phyloP scores from a whole-genome alignment of 2,113 vertebrate genomes.

The Ahaetulla prasina region DNA sequence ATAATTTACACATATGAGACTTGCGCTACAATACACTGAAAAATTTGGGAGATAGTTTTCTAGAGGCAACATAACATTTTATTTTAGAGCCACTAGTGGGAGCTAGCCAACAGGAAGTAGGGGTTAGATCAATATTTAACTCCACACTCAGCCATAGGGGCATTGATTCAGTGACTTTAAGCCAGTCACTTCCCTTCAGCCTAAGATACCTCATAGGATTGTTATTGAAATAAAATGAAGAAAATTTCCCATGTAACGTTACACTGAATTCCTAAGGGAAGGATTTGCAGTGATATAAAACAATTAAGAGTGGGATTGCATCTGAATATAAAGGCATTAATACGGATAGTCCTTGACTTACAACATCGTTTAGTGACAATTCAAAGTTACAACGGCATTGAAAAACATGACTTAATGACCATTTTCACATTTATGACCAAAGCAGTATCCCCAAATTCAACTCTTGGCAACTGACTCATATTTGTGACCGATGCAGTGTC shows the following conservation, averaged over 20 bases:
- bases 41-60: not conserved
- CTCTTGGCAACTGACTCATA: not conserved
- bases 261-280: not conserved
- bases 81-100: not conserved
- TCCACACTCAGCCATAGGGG: not conserved
- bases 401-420: not conserved
- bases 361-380: not conserved
- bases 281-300: not conserved
- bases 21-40: not conserved
- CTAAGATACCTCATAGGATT: not conserved
- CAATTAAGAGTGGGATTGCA: not conserved
- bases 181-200: not conserved
- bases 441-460: not conserved
- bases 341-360: not conserved
- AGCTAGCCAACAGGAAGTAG: not conserved
- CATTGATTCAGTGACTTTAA: not conserved
- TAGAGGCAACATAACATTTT: not conserved
- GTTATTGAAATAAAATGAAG: not conserved
- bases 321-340: not conserved
- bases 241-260: not conserved
- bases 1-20: not conserved
- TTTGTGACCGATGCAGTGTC: not conserved
- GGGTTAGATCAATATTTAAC: not conserved
- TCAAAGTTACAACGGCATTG: not conserved
- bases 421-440: not conserved